These are phyloP conservation scores for Euglossa dilemma DNA, from an alignment of 1,140 invertebrate genomes.

Conservation along the genomic window DNA sequence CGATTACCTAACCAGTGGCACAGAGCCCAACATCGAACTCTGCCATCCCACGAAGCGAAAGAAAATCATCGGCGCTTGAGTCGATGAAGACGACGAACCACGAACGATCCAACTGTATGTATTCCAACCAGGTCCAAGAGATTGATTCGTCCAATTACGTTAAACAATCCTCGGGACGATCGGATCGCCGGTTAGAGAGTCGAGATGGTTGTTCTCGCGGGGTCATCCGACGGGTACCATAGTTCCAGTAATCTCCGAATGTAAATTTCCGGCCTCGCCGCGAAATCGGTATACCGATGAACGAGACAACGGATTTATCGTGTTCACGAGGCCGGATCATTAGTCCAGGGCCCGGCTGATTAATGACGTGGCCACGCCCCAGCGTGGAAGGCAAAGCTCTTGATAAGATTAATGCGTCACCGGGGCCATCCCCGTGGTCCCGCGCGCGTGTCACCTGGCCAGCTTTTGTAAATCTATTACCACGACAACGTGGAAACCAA, in stretches of 20 bases:
- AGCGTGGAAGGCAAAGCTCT: neutral
- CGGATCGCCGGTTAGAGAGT: constrained; percentile 54
- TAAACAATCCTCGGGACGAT: constrained; percentile 75
- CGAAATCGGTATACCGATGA: constrained; percentile 48
- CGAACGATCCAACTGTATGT: constrained; percentile 5
- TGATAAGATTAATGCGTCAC: constrained; percentile 60
- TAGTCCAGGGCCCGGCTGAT: constrained; percentile 50
- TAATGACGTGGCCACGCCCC: constrained; percentile 53
- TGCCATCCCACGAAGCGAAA: constrained; percentile 13
- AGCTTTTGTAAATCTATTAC: constrained; percentile 40
- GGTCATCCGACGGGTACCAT: constrained; percentile 53
- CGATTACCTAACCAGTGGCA: constrained; percentile 32
- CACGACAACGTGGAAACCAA: neutral
- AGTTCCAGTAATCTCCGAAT: constrained; percentile 52
- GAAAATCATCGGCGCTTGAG: constrained; percentile 1
- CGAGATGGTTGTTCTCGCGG: constrained; percentile 35
- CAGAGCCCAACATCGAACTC: constrained; percentile 3
- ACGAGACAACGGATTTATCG: constrained; percentile 60
- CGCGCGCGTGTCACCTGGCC: constrained; percentile 28
- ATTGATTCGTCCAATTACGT: constrained; percentile 77
- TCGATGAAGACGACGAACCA: constrained; percentile 44
- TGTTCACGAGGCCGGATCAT: constrained; percentile 44
- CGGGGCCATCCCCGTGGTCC: constrained; percentile 16
- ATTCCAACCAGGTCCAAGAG: constrained; percentile 40
- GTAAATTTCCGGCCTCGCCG: constrained; percentile 49